Conservation (phyloP, 53 echinoderm and acorn worm species). For the Stichopus horrens region DNA sequence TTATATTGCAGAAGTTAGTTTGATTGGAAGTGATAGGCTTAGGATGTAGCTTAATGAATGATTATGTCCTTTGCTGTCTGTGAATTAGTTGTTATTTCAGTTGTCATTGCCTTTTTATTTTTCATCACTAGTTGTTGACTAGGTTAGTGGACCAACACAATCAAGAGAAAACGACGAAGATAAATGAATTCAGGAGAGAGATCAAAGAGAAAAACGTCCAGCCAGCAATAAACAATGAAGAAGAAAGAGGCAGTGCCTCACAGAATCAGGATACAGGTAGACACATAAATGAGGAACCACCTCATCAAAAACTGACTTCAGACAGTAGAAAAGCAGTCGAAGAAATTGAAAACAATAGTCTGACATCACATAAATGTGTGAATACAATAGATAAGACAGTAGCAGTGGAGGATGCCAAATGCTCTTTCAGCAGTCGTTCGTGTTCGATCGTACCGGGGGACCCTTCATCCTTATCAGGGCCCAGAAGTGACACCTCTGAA, state of each 20-base stretch:
- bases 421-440: no score
- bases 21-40: no score
- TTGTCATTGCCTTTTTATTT: not conserved
- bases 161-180: slow-evolving; percentile 49
- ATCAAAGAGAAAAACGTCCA: not conserved
- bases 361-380: not conserved
- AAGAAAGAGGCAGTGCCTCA: not conserved
- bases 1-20: no score
- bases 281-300: not conserved
- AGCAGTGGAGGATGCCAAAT: not conserved
- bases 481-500: not conserved
- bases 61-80: no score
- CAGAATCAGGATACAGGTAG: not conserved
- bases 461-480: not conserved
- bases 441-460: not conserved
- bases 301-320: not conserved
- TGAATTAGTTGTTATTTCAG: not conserved
- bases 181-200: slow-evolving; percentile 8
- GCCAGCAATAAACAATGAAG: not conserved
- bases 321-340: not conserved
- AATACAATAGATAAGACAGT: not conserved
- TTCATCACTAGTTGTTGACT: slow-evolving; percentile 61
- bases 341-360: no score
- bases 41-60: no score
- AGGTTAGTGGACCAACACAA: slow-evolving; percentile 72